Evolutionary conservation across 2,888 invertebrate genomes (phyloP), one percentile per base, ranked within the genome.

Genomic region (Tetragonisca angustula): DNA sequence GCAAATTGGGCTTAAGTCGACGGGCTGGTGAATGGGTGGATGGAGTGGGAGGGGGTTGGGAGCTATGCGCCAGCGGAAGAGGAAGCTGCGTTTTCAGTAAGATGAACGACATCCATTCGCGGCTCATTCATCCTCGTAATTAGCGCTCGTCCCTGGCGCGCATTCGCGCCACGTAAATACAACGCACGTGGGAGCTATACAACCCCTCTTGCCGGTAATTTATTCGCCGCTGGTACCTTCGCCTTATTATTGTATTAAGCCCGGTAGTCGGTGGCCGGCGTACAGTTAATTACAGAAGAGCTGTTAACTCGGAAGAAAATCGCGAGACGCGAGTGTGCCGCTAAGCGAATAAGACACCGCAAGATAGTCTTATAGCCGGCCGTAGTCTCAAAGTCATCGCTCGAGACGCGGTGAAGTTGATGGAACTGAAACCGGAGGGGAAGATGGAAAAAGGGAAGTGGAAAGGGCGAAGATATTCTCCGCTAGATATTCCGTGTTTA

Each of bases 221-320:
- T 90, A 92, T 92, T 92, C 91, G 90, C 86, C 81, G 86, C 21
- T 86, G 87, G 88, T 88, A 89, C 90, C 83, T 90, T 90, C 89
- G 88, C 88, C 92, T 92, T 92, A 91, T 92, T 91, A 92, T 91
- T 91, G 91, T 91, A 91, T 91, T 91, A 90, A 91, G 88, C 89
- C 81, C 61, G 79, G 77, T 80, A 86, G 79, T 83, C 86, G 27
- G 27, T 86, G 86, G 81, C 64, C 83, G 84, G 79, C 76, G 84
- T 82, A 83, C 78, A 85, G 90, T 90, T 90, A 90, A 91, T 91
- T 90, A 90, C 86, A 72, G 68, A 52, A 68, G 73, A 68, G 73
- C 76, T 67, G 73, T 50, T 69, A 32, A 54, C 59, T 67, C 27
- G 67, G 56, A 32, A 64, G 79, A 70, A 79, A 83, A 50, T 83